These are phyloP conservation scores for Rhodophaea formosa DNA, from an alignment of 2,888 invertebrate genomes.

Conservation along the genomic window DNA sequence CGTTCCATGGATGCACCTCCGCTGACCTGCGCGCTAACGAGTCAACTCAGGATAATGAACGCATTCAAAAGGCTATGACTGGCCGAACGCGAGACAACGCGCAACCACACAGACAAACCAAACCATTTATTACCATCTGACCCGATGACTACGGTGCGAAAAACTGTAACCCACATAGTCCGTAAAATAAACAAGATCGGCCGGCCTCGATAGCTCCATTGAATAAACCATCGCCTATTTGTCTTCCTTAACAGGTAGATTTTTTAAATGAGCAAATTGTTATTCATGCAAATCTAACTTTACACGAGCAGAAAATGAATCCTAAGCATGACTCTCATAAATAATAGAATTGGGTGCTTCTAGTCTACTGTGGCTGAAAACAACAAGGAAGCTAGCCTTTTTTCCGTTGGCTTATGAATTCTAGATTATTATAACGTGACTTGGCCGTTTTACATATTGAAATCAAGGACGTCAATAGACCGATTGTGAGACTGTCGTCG, in stretches of 20 bases:
- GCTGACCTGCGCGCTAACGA: constrained; percentile 72
- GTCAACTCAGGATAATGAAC: constrained; percentile 69
- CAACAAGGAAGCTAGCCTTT: constrained; percentile 38
- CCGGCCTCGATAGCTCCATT: constrained; percentile 62
- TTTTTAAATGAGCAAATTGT: constrained; percentile 70
- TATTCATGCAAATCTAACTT: constrained; percentile 73
- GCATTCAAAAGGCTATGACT: constrained; percentile 65
- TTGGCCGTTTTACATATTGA: constrained; percentile 15
- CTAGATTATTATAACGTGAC: constrained; percentile 22
- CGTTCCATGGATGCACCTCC: constrained; percentile 66
- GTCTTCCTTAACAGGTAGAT: constrained; percentile 72
- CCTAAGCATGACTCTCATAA: constrained; percentile 68
- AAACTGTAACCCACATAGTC: constrained; percentile 63
- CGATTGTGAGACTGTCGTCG: constrained; percentile 2
- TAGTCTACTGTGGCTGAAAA: constrained; percentile 44
- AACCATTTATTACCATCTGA: constrained; percentile 46
- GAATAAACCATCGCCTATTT: constrained; percentile 72
- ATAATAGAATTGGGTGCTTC: constrained; percentile 55
- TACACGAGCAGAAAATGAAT: constrained; percentile 76
- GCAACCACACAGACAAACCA: constrained; percentile 46
- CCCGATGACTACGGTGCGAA: constrained; percentile 45
- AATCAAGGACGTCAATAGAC: constrained; percentile 15
- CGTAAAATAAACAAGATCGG: constrained; percentile 54
- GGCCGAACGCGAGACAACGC: constrained; percentile 44
- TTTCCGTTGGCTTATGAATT: constrained; percentile 25